Percentiles rank a stretch among this genome's conserved stretches.
These are phyloP conservation scores for Australoheros facetus DNA, from an alignment of 2,797 vertebrate genomes.

Conservation along the genomic window DNA sequence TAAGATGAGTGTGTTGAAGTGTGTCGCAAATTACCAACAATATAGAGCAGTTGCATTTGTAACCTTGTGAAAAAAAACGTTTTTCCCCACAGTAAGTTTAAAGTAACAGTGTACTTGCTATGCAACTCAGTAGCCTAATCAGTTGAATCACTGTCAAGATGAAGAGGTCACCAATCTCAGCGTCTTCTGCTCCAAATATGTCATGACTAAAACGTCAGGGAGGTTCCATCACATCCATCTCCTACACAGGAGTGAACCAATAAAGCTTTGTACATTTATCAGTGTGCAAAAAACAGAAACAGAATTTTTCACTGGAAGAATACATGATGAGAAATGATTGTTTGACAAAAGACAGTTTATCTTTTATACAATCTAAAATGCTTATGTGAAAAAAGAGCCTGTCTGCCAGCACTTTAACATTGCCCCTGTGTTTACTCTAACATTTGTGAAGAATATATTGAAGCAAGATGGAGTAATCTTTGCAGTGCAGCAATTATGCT, in stretches of 20 bases:
- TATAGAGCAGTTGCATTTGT: too few species aligned
- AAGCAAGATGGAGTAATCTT: conserved; percentile 2
- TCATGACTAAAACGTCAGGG: conserved; percentile 66
- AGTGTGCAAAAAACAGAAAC: conserved; percentile 22
- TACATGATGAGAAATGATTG: conserved; percentile 61
- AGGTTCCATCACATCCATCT: conserved; percentile 62
- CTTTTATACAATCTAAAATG: conserved; percentile 45
- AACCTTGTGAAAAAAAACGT: too few species aligned
- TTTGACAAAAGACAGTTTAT: conserved; percentile 38
- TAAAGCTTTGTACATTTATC: conserved; percentile 68
- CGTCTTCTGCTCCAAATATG: conserved; percentile 72
- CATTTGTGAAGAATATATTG: not conserved
- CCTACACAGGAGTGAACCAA: conserved; percentile 61
- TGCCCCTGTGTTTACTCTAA: conserved; percentile 47
- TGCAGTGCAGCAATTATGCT: not conserved
- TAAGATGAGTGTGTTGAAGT: too few species aligned
- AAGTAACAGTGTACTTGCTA: not conserved
- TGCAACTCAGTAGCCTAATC: not conserved
- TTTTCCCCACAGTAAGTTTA: not conserved
- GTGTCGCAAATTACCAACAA: too few species aligned
- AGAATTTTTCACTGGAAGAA: conserved; percentile 56
- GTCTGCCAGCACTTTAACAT: conserved; percentile 1
- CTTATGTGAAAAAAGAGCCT: conserved; percentile 6
- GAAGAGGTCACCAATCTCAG: conserved; percentile 49
- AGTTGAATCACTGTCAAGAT: conserved; percentile 26